Evolutionary conservation across 2,113 vertebrate genomes (phyloP), one percentile per base, ranked within the genome.

Genomic region (Ammodytes dubius): DNA sequence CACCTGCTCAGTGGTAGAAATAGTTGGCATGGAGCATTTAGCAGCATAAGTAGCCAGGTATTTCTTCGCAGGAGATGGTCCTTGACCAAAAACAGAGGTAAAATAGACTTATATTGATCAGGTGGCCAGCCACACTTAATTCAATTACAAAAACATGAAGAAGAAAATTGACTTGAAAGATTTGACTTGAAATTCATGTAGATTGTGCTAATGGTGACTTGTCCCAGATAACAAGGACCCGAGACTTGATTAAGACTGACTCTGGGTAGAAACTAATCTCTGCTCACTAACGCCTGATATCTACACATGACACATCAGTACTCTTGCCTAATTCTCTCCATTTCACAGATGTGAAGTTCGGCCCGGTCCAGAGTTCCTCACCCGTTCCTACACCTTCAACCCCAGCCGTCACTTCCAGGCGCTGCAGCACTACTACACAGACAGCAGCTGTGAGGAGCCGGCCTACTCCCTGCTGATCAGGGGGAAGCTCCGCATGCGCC

Each of bases 361-460:
- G 0, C 96, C 97, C 0, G 97, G 97, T 9, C 97, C 97, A 0
- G 97, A 98, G 94, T 98, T 98, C 93, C 96, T 98, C 53, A 95
- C 95, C 73, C 94, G 96, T 1, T 97, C 95, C 77, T 98, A 98
- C 91, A 96, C 94, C 61, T 98, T 98, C 89, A 96, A 96, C 42
- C 65, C 95, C 68, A 96, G 91, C 89, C 96, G 95, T 54, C 93
- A 96, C 85, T 97, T 98, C 94, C 96, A 94, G 27, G 96, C 95
- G 4, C 87, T 96, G 73, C 97, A 97, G 94, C 97, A 98, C 94
- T 97, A 96, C 89, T 98, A 97, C 91, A 42, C 87, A 9, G 97
- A 97, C 91, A 93, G 96, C 5, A 61, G 87, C 15, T 98, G 97
- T 76, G 93, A 59, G 39, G 74, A 96, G 1, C 97, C 98, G 0